phyloP scores from a whole-genome alignment of 1,140 invertebrate species.

The Hylyphantes graminicola region DNA sequence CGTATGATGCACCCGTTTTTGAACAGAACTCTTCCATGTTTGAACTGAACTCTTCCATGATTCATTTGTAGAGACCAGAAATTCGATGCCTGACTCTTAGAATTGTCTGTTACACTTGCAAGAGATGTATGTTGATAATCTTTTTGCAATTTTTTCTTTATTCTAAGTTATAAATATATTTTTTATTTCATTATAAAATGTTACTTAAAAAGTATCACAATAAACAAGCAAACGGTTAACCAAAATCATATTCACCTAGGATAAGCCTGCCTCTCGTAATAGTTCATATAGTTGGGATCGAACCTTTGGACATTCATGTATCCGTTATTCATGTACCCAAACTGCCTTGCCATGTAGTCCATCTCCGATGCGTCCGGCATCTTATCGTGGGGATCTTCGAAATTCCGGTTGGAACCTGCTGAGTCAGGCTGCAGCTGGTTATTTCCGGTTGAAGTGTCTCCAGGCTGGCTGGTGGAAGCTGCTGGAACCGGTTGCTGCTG shows the following conservation, averaged over 20 bases:
- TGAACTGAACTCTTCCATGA: too few relatives aligned
- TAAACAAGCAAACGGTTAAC: background rate
- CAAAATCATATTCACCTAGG: slow-evolving; percentile 17
- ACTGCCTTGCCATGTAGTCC: slow-evolving; percentile 49
- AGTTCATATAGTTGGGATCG: slow-evolving; percentile 43
- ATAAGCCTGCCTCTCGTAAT: slow-evolving; percentile 13
- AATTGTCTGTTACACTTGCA: background rate
- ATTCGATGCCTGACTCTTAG: too few relatives aligned
- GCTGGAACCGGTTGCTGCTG: slow-evolving; percentile 1
- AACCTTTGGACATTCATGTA: slow-evolving; percentile 51
- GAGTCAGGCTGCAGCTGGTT: background rate
- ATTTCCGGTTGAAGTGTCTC: background rate
- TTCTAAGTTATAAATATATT: background rate
- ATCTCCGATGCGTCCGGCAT: slow-evolving; percentile 28
- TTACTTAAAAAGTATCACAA: background rate
- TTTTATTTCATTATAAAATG: background rate
- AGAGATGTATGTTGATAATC: background rate
- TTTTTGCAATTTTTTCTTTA: background rate
- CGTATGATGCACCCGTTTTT: too few relatives aligned
- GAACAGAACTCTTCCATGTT: too few relatives aligned
- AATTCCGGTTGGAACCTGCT: slow-evolving; percentile 3
- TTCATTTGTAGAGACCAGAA: too few relatives aligned
- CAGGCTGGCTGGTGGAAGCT: slow-evolving; percentile 37
- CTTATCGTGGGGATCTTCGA: slow-evolving; percentile 30
- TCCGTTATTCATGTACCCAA: background rate